Evolutionary conservation across 2,113 vertebrate species (phyloP).

Genomic region (Prionailurus viverrinus): DNA sequence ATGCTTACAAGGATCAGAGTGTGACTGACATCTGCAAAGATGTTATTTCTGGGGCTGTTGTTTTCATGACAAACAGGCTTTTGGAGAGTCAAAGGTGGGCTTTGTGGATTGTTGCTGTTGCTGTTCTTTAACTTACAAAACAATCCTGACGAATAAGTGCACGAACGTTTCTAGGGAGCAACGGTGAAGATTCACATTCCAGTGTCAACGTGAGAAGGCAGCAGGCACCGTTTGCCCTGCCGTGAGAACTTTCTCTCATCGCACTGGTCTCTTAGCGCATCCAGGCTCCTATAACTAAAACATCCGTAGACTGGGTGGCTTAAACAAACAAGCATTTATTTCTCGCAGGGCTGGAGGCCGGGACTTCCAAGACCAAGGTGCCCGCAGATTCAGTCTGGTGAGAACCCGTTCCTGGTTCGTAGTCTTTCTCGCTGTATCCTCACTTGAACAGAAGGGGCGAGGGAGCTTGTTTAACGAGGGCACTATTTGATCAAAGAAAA

Average conservation of each 20-base stretch:
- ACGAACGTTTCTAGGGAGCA: not conserved
- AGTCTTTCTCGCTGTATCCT: not conserved
- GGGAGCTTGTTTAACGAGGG: not conserved
- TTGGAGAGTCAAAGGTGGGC: not conserved
- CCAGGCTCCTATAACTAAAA: not conserved
- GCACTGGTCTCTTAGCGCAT: not conserved
- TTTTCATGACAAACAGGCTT: not conserved
- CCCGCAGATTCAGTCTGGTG: not conserved
- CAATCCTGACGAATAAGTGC: not conserved
- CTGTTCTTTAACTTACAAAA: not conserved
- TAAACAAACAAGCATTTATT: not conserved
- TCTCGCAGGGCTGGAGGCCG: not conserved
- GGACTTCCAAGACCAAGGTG: not conserved
- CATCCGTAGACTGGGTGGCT: too few species aligned
- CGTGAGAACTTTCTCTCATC: fast-evolving
- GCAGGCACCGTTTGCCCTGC: too few species aligned
- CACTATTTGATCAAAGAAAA: not conserved
- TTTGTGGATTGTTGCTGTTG: not conserved
- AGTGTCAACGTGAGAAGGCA: not conserved
- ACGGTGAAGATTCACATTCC: not conserved
- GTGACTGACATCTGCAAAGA: not conserved
- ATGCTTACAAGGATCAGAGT: not conserved
- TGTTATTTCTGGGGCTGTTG: not conserved
- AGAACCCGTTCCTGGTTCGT: not conserved
- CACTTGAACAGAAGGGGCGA: not conserved